Conservation (phyloP, 2,888 invertebrate species). For the Napeogenes sylphis region DNA sequence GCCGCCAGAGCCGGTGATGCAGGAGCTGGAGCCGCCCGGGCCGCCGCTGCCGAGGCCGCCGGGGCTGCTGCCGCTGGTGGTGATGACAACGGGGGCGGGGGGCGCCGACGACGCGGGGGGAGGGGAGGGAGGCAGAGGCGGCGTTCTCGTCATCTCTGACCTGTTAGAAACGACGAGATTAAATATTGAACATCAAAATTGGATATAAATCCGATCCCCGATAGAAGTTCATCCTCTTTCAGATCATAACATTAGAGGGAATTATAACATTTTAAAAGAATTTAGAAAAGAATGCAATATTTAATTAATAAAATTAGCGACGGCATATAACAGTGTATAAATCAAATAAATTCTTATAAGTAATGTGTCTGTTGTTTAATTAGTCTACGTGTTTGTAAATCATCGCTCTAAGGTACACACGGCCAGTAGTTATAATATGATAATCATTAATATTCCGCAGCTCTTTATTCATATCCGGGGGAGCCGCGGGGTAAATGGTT, state of each 20-base stretch:
- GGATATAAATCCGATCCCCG: not conserved
- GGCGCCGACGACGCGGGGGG: conserved; percentile 64
- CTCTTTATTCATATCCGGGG: conserved; percentile 26
- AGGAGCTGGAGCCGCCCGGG: conserved; percentile 37
- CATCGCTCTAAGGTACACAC: not conserved
- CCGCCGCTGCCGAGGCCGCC: conserved; percentile 34
- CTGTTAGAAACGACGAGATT: conserved; percentile 35
- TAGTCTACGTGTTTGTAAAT: not conserved
- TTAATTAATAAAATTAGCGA: no score
- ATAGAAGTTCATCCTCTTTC: no score
- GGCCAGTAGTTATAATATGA: not conserved
- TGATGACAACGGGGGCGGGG: conserved; percentile 41
- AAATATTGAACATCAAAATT: not conserved
- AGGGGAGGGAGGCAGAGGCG: conserved; percentile 65
- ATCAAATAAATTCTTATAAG: no score
- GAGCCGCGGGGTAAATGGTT: conserved; percentile 31
- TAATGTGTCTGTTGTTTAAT: not conserved
- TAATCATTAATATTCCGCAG: conserved; percentile 16
- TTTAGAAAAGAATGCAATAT: no score
- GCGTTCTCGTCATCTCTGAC: conserved; percentile 56
- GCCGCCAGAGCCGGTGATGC: conserved; percentile 31
- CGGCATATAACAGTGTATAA: no score
- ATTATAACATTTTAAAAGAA: not conserved
- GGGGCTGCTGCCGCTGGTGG: conserved; percentile 34
- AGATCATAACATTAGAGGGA: not conserved